Base-by-base conservation (phyloP, 2,888 invertebrate species). In the Phengaris alcon region DNA sequence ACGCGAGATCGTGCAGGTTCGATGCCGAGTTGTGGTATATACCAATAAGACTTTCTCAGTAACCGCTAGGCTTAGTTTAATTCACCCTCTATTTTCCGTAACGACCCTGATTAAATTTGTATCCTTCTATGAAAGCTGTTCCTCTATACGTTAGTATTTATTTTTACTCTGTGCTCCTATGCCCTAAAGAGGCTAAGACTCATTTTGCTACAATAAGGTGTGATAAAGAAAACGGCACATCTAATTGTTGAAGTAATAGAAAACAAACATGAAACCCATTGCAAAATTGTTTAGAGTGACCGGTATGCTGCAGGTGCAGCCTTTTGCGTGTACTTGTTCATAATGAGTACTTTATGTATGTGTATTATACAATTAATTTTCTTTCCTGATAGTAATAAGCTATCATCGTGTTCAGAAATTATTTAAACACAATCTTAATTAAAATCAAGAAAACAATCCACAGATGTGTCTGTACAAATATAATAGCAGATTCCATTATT, bases 291-390 rank as follows among this genome's bases (percentile, higher is more conserved):
- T 72, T 44, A 72, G 10, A 44, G 51, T 70, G 72, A 72, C 72
- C 54, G 72, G 35, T 72, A 54, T 54, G 72, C 52, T 70, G 48
- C 74, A 72, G 75, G 78, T 76, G 75, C 79, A 75, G 76, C 79
- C 79, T 75, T 72, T 79, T 78, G 68, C 79, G 35, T 79, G 79
- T 79, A 77, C 68, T 54, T 74, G 78, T 74, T 77, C 76, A 75
- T 76, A 76, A 76, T 75, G 77, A 74, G 73, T 55, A 73, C 73
- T 76, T 77, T 64, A 77, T 74, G 68, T 68, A 75, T 68, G 74
- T 76, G 74, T 76, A 75, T 75, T 77, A 73, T 75, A 78, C 78
- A 77, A 79, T 79, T 79, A 79, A 78, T 76, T 77, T 76, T 68
- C 74, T 59, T 52, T 35, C 72, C 54, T 72, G 72, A 54, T 44